Percentiles rank a stretch among this genome's conserved stretches.
These are phyloP conservation scores for Macrobrachium nipponense DNA, from an alignment of 1,140 invertebrate species.

Conservation along the genomic window DNA sequence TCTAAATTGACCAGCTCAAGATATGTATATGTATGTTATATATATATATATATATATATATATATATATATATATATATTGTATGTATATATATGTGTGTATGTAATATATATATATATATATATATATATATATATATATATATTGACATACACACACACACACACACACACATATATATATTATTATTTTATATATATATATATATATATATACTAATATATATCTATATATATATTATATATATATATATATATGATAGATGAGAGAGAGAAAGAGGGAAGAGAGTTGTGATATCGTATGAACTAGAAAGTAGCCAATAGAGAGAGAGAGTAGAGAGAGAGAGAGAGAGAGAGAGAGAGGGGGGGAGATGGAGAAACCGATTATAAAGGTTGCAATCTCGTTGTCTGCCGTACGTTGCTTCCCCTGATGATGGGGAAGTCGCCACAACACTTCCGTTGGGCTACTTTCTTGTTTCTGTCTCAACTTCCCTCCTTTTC, in stretches of 20 bases:
- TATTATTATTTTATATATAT: neutral
- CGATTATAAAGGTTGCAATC: too few species aligned
- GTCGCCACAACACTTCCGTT: too few species aligned
- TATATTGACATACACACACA: slow-evolving; percentile 19
- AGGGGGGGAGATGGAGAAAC: too few species aligned
- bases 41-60: slow-evolving; percentile 21
- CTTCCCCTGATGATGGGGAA: too few species aligned
- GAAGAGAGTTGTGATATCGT: neutral
- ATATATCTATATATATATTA: slow-evolving; percentile 5
- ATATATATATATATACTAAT: neutral
- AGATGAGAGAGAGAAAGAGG: too few species aligned
- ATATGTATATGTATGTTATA: slow-evolving; percentile 3
- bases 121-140: slow-evolving; percentile 9
- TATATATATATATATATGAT: neutral
- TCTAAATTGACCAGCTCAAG: too few species aligned
- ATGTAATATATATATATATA: slow-evolving; percentile 5
- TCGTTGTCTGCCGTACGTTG: too few species aligned
- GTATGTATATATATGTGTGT: neutral
- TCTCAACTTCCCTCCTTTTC: slow-evolving; percentile 3
- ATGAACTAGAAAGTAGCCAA: neutral
- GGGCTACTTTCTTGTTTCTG: neutral
- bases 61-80: slow-evolving; percentile 2
- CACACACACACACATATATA: too few species aligned
- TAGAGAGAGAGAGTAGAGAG: too few species aligned
- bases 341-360: too few species aligned